Percentiles rank a stretch among this genome's conserved stretches.
Evolutionary conservation across 1,140 invertebrate genomes (phyloP).

Genomic region (Hylaeus anthracinus): DNA sequence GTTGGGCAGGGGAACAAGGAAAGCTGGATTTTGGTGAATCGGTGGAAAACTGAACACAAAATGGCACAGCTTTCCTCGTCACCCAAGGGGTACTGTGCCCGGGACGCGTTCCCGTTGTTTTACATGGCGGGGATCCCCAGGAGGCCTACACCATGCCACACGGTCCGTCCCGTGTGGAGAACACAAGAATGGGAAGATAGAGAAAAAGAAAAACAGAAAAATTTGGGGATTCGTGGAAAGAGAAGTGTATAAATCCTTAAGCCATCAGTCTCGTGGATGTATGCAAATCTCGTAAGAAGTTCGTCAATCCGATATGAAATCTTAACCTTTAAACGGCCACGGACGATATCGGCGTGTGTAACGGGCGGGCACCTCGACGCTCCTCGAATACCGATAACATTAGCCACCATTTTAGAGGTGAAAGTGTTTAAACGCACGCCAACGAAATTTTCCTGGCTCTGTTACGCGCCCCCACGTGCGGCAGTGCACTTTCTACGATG

Average conservation of each 20-base stretch:
- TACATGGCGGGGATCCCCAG: constrained; percentile 82
- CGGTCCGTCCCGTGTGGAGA: constrained; percentile 58
- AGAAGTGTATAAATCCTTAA: constrained; percentile 48
- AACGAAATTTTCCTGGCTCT: constrained; percentile 12
- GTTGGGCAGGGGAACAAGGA: not conserved
- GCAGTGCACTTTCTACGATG: constrained; percentile 25
- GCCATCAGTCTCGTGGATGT: constrained; percentile 49
- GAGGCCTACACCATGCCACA: constrained; percentile 81
- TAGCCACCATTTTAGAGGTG: constrained; percentile 5
- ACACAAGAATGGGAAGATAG: constrained; percentile 19
- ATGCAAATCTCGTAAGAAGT: constrained; percentile 67
- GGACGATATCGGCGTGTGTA: constrained; percentile 39
- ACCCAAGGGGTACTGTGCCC: constrained; percentile 79
- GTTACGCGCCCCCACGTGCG: constrained; percentile 34
- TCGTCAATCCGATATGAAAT: constrained; percentile 57
- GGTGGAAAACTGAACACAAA: constrained; percentile 33
- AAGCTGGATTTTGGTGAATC: not conserved
- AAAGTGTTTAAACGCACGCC: constrained; percentile 22
- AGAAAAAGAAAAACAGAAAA: not conserved
- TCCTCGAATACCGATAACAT: constrained; percentile 2
- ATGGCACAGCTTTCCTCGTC: constrained; percentile 79
- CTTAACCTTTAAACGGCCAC: constrained; percentile 7
- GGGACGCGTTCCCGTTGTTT: constrained; percentile 81
- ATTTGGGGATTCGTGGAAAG: constrained; percentile 14
- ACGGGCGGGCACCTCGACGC: not conserved